Percentiles rank a stretch among this genome's conserved stretches.
These are phyloP conservation scores for Crocuta crocuta DNA, from an alignment of 2,113 vertebrate species.

Conservation along the genomic window DNA sequence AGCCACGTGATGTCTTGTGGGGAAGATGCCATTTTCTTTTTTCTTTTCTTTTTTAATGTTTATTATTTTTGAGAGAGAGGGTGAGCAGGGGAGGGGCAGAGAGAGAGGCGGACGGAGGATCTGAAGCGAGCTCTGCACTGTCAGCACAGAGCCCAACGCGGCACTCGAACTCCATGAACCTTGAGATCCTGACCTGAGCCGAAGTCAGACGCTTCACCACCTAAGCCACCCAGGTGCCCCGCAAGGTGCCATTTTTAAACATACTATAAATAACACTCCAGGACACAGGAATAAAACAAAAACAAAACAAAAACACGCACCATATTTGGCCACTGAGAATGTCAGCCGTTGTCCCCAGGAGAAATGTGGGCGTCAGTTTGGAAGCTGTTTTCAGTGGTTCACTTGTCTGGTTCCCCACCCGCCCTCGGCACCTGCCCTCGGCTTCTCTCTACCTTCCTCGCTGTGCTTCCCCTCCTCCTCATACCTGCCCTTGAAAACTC, in stretches of 20 bases:
- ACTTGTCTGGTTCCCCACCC: neutral
- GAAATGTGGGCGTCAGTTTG: constrained; percentile 4
- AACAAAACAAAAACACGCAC: neutral
- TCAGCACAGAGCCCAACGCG: too few species aligned
- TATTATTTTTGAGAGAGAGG: too few species aligned
- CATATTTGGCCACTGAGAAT: neutral
- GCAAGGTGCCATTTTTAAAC: constrained; percentile 38
- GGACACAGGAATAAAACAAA: neutral
- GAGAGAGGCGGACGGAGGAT: too few species aligned
- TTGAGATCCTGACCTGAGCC: too few species aligned
- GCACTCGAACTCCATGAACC: too few species aligned
- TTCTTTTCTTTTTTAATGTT: too few species aligned
- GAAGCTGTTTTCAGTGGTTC: neutral
- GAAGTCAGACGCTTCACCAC: too few species aligned
- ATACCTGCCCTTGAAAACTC: neutral
- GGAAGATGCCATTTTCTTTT: constrained; percentile 23
- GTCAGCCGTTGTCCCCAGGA: constrained; percentile 7
- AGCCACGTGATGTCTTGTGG: neutral
- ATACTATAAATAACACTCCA: constrained; percentile 27
- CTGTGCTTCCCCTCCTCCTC: neutral
- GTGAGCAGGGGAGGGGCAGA: too few species aligned
- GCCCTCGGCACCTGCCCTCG: neutral
- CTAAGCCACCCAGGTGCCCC: too few species aligned
- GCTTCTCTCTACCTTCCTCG: neutral
- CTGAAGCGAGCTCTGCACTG: too few species aligned